A percentile compares a stretch with the other conserved stretches of the same genome.
phyloP scores from a whole-genome alignment of 2,113 vertebrate species.

The Lagopus muta region DNA sequence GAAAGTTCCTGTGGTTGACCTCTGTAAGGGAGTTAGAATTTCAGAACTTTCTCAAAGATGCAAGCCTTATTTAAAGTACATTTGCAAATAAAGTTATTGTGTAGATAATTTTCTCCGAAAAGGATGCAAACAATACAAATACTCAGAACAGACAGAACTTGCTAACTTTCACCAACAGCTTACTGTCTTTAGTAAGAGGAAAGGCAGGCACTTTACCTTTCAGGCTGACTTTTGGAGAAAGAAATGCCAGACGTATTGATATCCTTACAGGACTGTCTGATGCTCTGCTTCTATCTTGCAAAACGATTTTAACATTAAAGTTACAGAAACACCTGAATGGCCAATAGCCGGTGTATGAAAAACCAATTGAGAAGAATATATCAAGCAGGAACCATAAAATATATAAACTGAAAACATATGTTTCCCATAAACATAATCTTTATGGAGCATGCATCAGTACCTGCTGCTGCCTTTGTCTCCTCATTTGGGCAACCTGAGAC shows the following conservation, averaged over 20 bases:
- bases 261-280: neutral
- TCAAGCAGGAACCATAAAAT: neutral
- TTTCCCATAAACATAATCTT: neutral
- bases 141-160: neutral
- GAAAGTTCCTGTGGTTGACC: neutral
- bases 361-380: neutral
- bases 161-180: neutral
- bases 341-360: neutral
- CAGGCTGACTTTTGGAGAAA: neutral
- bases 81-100: neutral
- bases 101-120: neutral
- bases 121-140: neutral
- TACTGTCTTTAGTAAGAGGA: too few species aligned
- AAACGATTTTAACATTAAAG: neutral
- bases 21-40: neutral
- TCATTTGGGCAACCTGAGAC: conserved; percentile 89
- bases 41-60: neutral
- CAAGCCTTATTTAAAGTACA: neutral
- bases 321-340: neutral
- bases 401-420: rapidly evolving
- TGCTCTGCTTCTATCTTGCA: neutral
- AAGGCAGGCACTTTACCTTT: neutral
- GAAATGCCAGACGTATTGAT: neutral
- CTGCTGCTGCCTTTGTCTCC: conserved; percentile 83
- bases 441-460: conserved; percentile 29